Evolutionary conservation across 30 jellyfish, hydroid and myxozoan species (phyloP), one percentile per base, ranked within the genome.

Genomic region (Hydractinia echinata): DNA sequence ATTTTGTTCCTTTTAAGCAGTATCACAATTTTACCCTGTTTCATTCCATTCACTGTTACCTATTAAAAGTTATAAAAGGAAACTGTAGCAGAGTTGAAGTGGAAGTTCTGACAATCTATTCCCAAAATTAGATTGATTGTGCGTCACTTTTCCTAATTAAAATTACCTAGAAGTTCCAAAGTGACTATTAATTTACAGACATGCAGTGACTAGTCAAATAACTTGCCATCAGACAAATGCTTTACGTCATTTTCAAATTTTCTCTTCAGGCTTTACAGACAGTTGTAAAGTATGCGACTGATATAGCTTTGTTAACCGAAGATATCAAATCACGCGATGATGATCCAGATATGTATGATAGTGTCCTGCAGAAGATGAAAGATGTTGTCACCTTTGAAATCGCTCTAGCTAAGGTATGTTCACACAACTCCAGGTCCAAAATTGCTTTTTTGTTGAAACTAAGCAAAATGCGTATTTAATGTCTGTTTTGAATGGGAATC

Each of bases 331-430:
- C 61, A 53, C 76, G 72, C 49, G 76, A 77, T 21, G 81, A 72
- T 49, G 85, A 77, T 50, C 66, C 53, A 18, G 76, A 54, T 52
- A 54, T 54, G 76, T 54, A 77, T 16, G 82, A 21, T 5, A 89
- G 86, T 53, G 67, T 84, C 8, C 67, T 20, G 72, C 67, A 84
- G 19, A 82, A 84, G 68, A 92, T 92, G 96, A 83, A 77, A 53
- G 90, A 83, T 21, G 96, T 87, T 69, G 71, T 92, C 4, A 76
- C 72, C 5, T 92, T 92, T 76, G 98, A 92, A 66, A 30, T 51
- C 44, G 81, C 81, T 55, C 73, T 92, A 8, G 95, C 98, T 6
- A 86, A 91, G 91, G 97, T 91, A 58, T 0, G 44, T 30, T 30
- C 44, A 30, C 44, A 30, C 44, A 30, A 30, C 44, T 30, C 44